These are phyloP conservation scores for Labeo catla DNA, from an alignment of 2,113 vertebrate genomes.

Conservation along the genomic window DNA sequence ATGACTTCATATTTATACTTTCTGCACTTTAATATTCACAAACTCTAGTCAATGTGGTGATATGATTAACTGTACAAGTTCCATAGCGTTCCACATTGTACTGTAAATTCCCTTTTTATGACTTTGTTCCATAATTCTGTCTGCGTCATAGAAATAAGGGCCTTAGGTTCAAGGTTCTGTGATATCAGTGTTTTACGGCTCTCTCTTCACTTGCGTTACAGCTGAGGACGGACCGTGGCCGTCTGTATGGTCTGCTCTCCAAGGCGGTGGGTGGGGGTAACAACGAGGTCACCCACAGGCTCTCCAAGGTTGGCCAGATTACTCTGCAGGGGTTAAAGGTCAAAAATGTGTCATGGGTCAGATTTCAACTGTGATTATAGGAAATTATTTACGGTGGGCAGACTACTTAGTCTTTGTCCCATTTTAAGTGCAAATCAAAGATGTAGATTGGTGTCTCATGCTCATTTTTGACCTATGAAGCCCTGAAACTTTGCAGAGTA, in stretches of 20 bases:
- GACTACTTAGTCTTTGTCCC: neutral
- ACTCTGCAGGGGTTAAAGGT: conserved; percentile 46
- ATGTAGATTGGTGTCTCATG: neutral
- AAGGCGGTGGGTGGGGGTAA: conserved; percentile 61
- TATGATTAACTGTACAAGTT: neutral
- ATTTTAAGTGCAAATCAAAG: neutral
- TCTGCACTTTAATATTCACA: neutral
- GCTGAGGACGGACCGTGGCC: conserved; percentile 61
- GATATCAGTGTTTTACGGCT: conserved; percentile 32
- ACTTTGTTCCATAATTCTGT: neutral
- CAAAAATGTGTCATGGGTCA: conserved; percentile 3
- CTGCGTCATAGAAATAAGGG: no score
- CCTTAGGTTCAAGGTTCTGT: neutral
- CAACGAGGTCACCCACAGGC: conserved; percentile 64
- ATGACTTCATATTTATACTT: neutral
- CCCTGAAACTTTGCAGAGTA: conserved; percentile 41
- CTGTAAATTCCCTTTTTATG: neutral
- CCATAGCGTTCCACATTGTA: neutral
- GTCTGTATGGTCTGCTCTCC: conserved; percentile 67
- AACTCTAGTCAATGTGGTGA: neutral
- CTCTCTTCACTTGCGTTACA: conserved; percentile 65
- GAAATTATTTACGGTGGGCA: neutral
- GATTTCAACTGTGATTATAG: neutral
- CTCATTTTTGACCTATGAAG: conserved; percentile 41
- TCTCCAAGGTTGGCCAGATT: conserved; percentile 71